A percentile compares a stretch with the other conserved stretches of the same genome.
Conservation (phyloP, 2,113 vertebrate genomes). For the Erpornis zantholeuca region DNA sequence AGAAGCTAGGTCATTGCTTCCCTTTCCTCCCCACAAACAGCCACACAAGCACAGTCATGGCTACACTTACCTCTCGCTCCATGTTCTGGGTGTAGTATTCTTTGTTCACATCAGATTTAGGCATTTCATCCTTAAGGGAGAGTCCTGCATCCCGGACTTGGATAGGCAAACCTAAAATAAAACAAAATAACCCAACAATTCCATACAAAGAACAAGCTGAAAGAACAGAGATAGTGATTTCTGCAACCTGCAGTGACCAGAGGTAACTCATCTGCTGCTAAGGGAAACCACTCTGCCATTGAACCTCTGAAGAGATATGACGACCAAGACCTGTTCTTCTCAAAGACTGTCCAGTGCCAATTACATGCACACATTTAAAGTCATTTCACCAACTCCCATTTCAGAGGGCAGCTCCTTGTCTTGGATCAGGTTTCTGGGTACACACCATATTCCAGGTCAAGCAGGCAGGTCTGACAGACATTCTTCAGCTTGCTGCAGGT, state of each 20-base stretch:
- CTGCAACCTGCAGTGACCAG: neutral
- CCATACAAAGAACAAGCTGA: neutral
- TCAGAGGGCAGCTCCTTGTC: neutral
- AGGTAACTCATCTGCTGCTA: neutral
- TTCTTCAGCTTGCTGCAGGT: conserved; percentile 99
- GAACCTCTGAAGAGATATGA: neutral
- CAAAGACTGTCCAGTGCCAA: neutral
- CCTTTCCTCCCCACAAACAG: neutral
- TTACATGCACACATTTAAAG: rapidly evolving
- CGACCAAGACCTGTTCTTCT: neutral
- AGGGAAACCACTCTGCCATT: neutral
- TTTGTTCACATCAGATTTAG: conserved; percentile 96
- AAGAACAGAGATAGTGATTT: neutral
- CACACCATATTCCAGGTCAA: conserved; percentile 96
- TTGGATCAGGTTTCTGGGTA: neutral
- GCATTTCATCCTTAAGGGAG: conserved; percentile 94
- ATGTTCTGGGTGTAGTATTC: conserved; percentile 99
- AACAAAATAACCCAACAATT: neutral
- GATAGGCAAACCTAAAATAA: conserved; percentile 88
- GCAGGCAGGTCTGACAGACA: conserved; percentile 95
- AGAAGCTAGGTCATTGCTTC: neutral
- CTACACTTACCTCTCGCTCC: conserved; percentile 88
- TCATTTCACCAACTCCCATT: neutral
- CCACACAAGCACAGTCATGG: neutral
- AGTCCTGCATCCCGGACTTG: conserved; percentile 96